Conservation (phyloP, 1,140 invertebrate species). For the Armadillidium nasatum region DNA sequence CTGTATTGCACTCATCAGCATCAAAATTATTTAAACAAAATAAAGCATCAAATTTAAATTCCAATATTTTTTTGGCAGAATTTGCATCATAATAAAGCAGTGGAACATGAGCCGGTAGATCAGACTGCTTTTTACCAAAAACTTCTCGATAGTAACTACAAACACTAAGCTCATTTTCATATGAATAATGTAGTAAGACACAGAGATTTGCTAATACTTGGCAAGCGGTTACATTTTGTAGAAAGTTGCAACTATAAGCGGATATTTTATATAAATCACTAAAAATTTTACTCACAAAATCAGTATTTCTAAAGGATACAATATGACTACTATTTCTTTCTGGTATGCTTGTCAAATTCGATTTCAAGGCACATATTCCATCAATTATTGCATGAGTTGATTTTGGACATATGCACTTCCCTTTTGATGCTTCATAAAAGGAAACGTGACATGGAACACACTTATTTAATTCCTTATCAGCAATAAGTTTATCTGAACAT, state of each 20-base stretch:
- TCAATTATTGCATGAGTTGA: constrained; percentile 45
- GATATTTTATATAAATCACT: constrained; percentile 52
- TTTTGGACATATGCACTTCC: constrained; percentile 46
- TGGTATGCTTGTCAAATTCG: constrained; percentile 47
- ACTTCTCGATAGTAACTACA: constrained; percentile 52
- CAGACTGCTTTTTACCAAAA: constrained; percentile 49
- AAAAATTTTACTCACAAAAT: constrained; percentile 54
- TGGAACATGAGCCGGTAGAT: constrained; percentile 49
- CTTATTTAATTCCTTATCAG: constrained; percentile 48
- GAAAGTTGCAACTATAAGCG: constrained; percentile 56
- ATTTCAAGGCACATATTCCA: constrained; percentile 51
- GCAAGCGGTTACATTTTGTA: constrained; percentile 57
- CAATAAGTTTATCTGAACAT: constrained; percentile 51
- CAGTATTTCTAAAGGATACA: constrained; percentile 49
- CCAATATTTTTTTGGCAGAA: constrained; percentile 51
- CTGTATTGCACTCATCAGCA: constrained; percentile 44
- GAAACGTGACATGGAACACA: constrained; percentile 52
- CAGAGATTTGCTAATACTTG: constrained; percentile 67
- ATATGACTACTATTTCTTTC: constrained; percentile 49
- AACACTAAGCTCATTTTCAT: constrained; percentile 51
- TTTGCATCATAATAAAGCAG: constrained; percentile 58
- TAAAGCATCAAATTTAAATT: constrained; percentile 54
- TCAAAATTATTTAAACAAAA: constrained; percentile 52
- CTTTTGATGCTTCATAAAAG: constrained; percentile 36
- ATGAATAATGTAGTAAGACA: constrained; percentile 57